Conservation (phyloP, 2,888 invertebrate species). For the Agriopis leucophaearia region DNA sequence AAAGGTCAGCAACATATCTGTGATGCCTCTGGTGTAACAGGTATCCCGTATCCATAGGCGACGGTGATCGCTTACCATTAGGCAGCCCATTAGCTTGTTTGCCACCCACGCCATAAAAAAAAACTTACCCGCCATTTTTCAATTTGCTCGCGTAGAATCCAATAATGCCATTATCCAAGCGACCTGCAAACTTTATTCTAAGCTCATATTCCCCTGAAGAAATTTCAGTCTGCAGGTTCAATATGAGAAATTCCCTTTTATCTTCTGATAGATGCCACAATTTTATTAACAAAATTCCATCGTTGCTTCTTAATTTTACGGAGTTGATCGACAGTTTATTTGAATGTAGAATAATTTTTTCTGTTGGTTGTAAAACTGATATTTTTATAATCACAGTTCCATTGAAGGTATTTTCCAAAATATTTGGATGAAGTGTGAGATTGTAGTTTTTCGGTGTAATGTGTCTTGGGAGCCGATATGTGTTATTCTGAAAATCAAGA, state of each 20-base stretch:
- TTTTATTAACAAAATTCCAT: slow-evolving; percentile 43
- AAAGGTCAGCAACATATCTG: too few species aligned
- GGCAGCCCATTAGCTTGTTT: too few species aligned
- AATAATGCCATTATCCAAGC: slow-evolving; percentile 78
- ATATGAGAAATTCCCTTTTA: slow-evolving; percentile 70
- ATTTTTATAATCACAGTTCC: slow-evolving; percentile 86
- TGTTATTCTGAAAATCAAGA: slow-evolving; percentile 55
- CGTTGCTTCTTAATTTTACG: slow-evolving; percentile 50
- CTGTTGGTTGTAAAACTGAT: slow-evolving; percentile 70
- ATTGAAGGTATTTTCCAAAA: slow-evolving; percentile 82
- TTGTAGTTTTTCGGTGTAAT: slow-evolving; percentile 89
- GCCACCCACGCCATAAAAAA: too few species aligned
- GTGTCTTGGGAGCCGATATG: slow-evolving; percentile 82
- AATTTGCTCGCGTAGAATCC: slow-evolving; percentile 87
- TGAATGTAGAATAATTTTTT: slow-evolving; percentile 86
- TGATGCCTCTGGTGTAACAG: too few species aligned
- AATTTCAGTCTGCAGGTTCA: slow-evolving; percentile 67
- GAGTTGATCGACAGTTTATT: slow-evolving; percentile 84
- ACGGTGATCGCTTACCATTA: too few species aligned
- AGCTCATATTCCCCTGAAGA: slow-evolving; percentile 65
- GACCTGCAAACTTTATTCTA: slow-evolving; percentile 81
- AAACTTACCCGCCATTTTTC: slow-evolving; percentile 75
- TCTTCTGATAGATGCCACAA: slow-evolving; percentile 51
- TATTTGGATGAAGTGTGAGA: slow-evolving; percentile 88
- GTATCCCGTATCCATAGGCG: too few species aligned